These are phyloP conservation scores for Drosophila sulfurigaster DNA, from an alignment of 1,140 invertebrate species.

Conservation along the genomic window DNA sequence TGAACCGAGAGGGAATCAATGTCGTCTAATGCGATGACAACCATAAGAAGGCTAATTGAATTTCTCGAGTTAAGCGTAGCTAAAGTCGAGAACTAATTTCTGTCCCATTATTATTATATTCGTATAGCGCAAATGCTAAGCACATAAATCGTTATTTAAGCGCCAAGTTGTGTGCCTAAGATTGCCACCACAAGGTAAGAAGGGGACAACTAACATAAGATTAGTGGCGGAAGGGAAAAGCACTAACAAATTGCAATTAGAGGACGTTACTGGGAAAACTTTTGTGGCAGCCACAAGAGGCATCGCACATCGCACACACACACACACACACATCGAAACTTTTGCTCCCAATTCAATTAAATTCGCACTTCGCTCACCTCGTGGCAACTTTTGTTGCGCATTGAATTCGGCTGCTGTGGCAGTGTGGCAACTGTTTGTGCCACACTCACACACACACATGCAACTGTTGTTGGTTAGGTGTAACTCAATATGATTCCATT, in stretches of 20 bases:
- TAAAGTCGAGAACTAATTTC: conserved; percentile 30
- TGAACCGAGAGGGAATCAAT: conserved; percentile 15
- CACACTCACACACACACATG: background rate
- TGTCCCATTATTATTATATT: conserved; percentile 11
- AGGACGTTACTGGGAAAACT: conserved; percentile 15
- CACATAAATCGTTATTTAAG: conserved; percentile 45
- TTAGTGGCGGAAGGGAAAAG: background rate
- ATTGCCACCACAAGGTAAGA: too few species aligned
- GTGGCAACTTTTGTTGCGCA: background rate
- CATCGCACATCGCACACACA: too few species aligned
- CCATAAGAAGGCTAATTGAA: conserved; percentile 45
- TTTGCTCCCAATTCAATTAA: conserved; percentile 49
- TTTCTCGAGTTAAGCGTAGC: conserved; percentile 6
- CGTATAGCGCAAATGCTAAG: conserved; percentile 26
- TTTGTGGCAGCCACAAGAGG: background rate
- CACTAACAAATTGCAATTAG: conserved; percentile 40
- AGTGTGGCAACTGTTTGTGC: background rate
- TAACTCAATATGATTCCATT: conserved; percentile 42
- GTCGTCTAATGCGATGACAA: conserved; percentile 43
- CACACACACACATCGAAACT: conserved; percentile 19
- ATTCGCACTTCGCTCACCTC: background rate
- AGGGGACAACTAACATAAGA: too few species aligned
- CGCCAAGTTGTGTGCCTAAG: background rate
- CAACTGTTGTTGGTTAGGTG: conserved; percentile 3
- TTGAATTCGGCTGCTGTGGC: background rate